Evolutionary conservation across 2,888 invertebrate species (phyloP).

Genomic region (Dyspetes luteomarginatus): DNA sequence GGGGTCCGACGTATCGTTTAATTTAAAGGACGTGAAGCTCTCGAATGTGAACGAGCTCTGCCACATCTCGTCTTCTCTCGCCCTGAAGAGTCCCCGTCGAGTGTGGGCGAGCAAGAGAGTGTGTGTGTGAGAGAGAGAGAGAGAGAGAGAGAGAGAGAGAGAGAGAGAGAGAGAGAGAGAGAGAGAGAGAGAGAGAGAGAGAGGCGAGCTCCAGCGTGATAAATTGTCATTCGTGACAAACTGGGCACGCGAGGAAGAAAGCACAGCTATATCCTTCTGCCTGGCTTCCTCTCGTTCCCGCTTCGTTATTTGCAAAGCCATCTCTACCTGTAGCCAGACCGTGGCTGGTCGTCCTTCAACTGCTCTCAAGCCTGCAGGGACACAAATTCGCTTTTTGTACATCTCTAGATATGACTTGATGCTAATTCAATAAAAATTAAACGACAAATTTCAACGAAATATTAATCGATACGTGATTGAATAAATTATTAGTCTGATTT

Average conservation of each 20-base stretch:
- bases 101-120: slow-evolving; percentile 15
- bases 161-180: slow-evolving; percentile 13
- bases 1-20: slow-evolving; percentile 64
- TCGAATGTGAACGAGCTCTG: slow-evolving; percentile 45
- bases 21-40: slow-evolving; percentile 56
- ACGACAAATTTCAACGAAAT: no score
- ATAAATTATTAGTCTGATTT: no score
- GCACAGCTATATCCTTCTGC: slow-evolving; percentile 29
- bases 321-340: slow-evolving; percentile 6
- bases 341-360: no score
- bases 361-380: no score
- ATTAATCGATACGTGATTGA: no score
- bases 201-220: slow-evolving; percentile 66
- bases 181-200: slow-evolving; percentile 30
- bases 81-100: slow-evolving; percentile 60
- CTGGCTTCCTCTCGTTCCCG: slow-evolving; percentile 2
- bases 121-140: slow-evolving; percentile 27
- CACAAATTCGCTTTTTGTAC: no score
- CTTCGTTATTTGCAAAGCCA: slow-evolving; percentile 13
- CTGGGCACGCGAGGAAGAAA: slow-evolving; percentile 72
- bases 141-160: slow-evolving; percentile 40
- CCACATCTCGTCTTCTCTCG: slow-evolving; percentile 64
- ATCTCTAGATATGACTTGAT: no score
- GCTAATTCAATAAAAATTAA: no score
- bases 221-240: slow-evolving; percentile 77